These are phyloP conservation scores for Pteromalus puparum DNA, from an alignment of 1,140 invertebrate genomes.

Conservation along the genomic window DNA sequence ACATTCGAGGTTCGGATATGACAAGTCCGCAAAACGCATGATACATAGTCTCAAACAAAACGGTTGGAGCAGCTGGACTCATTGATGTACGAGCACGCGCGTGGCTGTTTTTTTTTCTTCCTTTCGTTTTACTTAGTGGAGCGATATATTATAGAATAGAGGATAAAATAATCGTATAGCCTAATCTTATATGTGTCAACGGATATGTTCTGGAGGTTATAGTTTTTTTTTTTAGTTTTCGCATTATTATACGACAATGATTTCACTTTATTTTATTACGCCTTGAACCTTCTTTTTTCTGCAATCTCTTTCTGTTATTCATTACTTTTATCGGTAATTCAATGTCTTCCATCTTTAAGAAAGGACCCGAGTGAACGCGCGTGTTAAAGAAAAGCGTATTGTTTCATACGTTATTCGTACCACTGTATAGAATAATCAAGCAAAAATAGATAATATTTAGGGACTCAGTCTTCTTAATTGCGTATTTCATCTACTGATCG, in stretches of 20 bases:
- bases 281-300: constrained; percentile 9
- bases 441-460: constrained; percentile 36
- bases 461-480: constrained; percentile 44
- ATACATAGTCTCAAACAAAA: constrained; percentile 24
- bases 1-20: neutral
- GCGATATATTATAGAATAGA: constrained; percentile 50
- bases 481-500: constrained; percentile 20
- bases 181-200: constrained; percentile 67
- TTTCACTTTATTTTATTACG: constrained; percentile 20
- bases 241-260: constrained; percentile 42
- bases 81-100: neutral
- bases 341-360: constrained; percentile 42
- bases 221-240: constrained; percentile 18
- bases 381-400: constrained; percentile 16
- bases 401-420: neutral
- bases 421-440: constrained; percentile 23
- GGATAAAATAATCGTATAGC: constrained; percentile 54
- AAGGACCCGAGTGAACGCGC: constrained; percentile 46
- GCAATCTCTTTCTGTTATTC: neutral
- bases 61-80: neutral
- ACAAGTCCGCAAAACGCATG: neutral
- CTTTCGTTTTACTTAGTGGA: constrained; percentile 11
- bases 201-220: constrained; percentile 66
- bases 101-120: constrained; percentile 19
- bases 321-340: constrained; percentile 1